phyloP scores from a whole-genome alignment of 2,888 invertebrate genomes.

The Caenorhabditis zanzibari region DNA sequence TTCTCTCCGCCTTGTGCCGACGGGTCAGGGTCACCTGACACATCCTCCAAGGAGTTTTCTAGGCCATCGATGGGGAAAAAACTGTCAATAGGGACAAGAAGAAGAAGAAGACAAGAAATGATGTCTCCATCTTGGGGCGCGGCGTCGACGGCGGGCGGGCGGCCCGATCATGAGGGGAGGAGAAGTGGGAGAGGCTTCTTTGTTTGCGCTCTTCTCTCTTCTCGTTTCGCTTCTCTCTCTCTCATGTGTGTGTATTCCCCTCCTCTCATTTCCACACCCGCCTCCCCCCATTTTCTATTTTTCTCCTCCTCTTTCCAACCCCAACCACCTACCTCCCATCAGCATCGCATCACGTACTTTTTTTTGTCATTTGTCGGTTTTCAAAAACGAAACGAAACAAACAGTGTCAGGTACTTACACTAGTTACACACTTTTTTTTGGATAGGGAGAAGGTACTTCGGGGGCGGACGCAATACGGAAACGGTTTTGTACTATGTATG shows the following conservation, averaged over 20 bases:
- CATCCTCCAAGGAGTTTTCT: not conserved
- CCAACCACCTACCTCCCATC: not conserved
- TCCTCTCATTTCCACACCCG: not conserved
- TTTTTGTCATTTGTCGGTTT: no score
- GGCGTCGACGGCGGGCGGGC: not conserved
- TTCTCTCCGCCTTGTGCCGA: not conserved
- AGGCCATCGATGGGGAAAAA: not conserved
- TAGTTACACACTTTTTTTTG: no score
- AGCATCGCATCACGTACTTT: no score
- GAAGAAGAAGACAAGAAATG: no score
- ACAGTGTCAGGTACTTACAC: no score
- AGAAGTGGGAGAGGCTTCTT: conserved; percentile 15
- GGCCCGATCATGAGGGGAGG: not conserved
- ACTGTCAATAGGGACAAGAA: no score
- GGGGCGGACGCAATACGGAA: no score
- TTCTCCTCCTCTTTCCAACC: not conserved
- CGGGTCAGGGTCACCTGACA: not conserved
- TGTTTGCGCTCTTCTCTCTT: conserved; percentile 9
- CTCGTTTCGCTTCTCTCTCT: no score
- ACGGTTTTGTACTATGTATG: no score
- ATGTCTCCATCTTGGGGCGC: no score
- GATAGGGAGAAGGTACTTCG: no score
- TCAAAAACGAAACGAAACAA: no score
- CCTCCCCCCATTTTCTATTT: not conserved
- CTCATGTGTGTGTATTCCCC: not conserved